Percentiles rank a stretch among this genome's conserved stretches.
These are phyloP conservation scores for Aphidius gifuensis DNA, from an alignment of 1,140 invertebrate genomes.

Conservation along the genomic window DNA sequence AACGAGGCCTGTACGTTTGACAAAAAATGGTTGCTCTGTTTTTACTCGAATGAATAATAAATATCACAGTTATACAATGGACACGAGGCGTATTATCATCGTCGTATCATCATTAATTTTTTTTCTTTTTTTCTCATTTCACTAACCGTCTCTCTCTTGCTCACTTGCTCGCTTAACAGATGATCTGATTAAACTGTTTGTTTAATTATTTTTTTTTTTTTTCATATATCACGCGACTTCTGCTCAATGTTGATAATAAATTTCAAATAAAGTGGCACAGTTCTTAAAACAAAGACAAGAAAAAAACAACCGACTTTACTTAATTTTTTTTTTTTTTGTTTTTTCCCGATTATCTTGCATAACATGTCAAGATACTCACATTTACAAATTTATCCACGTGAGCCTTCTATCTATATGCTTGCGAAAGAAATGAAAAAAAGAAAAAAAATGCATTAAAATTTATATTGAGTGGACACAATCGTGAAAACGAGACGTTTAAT, in stretches of 20 bases:
- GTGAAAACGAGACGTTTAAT: slow-evolving; percentile 29
- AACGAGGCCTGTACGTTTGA: background rate
- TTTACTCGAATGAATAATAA: slow-evolving; percentile 42
- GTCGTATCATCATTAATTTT: slow-evolving; percentile 8
- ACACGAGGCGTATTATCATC: slow-evolving; percentile 36
- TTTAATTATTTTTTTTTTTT: background rate
- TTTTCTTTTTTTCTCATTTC: slow-evolving; percentile 6
- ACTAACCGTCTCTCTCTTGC: background rate
- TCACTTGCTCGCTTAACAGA: background rate
- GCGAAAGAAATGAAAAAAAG: slow-evolving; percentile 10
- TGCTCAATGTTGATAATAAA: too few species aligned
- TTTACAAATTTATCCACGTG: too few species aligned
- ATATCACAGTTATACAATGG: slow-evolving; percentile 55
- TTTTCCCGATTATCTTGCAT: too few species aligned
- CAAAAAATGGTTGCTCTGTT: slow-evolving; percentile 6
- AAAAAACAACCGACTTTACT: too few species aligned
- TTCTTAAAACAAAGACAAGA: too few species aligned
- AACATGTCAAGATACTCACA: too few species aligned
- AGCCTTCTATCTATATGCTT: background rate
- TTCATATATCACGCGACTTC: too few species aligned
- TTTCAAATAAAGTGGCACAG: too few species aligned
- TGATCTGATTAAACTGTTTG: background rate
- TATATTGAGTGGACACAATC: slow-evolving; percentile 30
- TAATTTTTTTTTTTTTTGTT: too few species aligned
- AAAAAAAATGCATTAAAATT: slow-evolving; percentile 18